phyloP scores from a whole-genome alignment of 1,140 invertebrate species.

The Trissolcus basalis region DNA sequence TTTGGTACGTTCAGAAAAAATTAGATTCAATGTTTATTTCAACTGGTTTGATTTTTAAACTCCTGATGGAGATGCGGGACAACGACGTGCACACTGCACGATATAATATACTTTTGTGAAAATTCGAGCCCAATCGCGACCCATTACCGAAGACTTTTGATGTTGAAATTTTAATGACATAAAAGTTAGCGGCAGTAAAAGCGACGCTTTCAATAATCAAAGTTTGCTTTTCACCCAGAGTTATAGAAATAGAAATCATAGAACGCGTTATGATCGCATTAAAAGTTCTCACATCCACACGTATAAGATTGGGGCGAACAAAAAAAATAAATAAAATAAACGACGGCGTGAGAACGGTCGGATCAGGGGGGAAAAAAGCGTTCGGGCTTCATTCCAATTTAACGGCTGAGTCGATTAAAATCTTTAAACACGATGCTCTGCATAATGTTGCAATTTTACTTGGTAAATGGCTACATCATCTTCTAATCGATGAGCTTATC shows the following conservation, averaged over 20 bases:
- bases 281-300: constrained; percentile 29
- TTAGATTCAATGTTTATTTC: no score
- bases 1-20: no score
- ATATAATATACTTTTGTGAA: no score
- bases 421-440: constrained; percentile 21
- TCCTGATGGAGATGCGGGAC: no score
- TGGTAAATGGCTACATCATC: constrained; percentile 35
- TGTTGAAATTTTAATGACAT: constrained; percentile 1
- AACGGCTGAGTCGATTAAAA: constrained; percentile 33
- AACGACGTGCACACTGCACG: no score
- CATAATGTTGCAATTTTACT: constrained; percentile 25
- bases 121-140: no score
- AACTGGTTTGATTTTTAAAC: no score
- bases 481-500: constrained; percentile 34
- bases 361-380: no score
- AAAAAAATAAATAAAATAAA: neutral
- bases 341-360: no score
- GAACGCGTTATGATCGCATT: constrained; percentile 34
- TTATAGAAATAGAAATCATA: neutral
- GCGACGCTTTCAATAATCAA: constrained; percentile 49
- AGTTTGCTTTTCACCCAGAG: constrained; percentile 34
- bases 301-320: neutral
- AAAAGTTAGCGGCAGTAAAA: no score
- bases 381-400: constrained; percentile 16
- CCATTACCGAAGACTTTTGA: constrained; percentile 24